phyloP scores from a whole-genome alignment of 2,797 vertebrate species.

The Sus cebifrons region DNA sequence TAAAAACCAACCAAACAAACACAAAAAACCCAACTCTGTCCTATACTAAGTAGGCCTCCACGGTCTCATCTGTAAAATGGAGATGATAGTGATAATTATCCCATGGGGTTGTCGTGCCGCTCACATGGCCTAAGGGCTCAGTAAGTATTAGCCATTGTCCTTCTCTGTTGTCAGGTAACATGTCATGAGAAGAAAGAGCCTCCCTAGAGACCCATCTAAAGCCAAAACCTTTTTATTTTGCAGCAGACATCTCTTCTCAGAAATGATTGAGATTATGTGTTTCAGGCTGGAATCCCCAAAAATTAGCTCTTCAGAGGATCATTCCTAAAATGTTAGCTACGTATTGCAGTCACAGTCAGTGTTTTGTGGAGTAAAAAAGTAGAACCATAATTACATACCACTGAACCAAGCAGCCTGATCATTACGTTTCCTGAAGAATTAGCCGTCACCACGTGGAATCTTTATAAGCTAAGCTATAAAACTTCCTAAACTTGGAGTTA shows the following conservation, averaged over 20 bases:
- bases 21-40: neutral
- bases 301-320: slow-evolving; percentile 36
- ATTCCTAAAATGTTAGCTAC: neutral
- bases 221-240: slow-evolving; percentile 31
- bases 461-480: slow-evolving; percentile 21
- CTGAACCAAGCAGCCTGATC: neutral
- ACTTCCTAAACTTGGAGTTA: slow-evolving; percentile 40
- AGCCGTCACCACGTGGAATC: neutral
- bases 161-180: neutral
- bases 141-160: neutral
- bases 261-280: neutral
- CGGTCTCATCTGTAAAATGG: slow-evolving; percentile 46
- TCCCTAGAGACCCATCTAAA: neutral
- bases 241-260: slow-evolving; percentile 12
- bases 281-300: slow-evolving; percentile 21
- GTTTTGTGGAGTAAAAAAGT: neutral
- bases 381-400: neutral
- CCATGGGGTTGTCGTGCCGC: neutral
- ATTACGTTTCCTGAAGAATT: neutral
- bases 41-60: neutral
- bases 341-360: neutral
- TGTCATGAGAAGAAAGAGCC: slow-evolving; percentile 11
- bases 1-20: no score
- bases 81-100: neutral
- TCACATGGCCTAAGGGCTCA: neutral